Base-by-base conservation (phyloP, 2,888 invertebrate species). In the Pristionchus maxplancki region DNA sequence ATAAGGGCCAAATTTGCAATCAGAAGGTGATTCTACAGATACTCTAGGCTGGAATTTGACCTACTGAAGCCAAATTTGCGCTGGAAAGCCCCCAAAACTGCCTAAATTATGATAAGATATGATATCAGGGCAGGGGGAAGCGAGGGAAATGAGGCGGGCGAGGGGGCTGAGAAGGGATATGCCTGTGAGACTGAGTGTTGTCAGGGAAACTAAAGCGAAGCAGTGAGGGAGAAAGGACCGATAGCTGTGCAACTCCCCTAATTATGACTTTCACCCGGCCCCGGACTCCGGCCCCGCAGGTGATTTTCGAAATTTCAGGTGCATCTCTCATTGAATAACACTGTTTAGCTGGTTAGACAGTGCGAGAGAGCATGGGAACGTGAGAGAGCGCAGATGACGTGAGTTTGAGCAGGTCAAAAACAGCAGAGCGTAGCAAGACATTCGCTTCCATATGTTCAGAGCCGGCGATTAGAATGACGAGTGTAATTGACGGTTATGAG, bases 401-500 rank as follows among this genome's bases (percentile, higher is more conserved):
- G 37, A 71, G 20, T 24, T 64, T 37, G 71, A 37, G 37, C 37
- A 58, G 58, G 20, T 24, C 58, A 9, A 64, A 71, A 71, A 71
- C 71, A 71, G 40, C 71, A 71, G 31, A 58, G 53, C 53, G 44
- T 58, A 71, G 71, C 37, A 15, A 37, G 71, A 15, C 0, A 71
- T 1, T 34, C 24, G 67, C 67, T 34, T 71, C 67, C 71, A 71
- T 31, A n/a, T 11, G 44, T 44, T 5, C 71, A 20, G 37, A 71
- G 71, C 71, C 71, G 71, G 71, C 13, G 31, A 71, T 71, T 71
- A 20, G 71, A 0, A 20, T 37, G 71, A 71, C 71, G 71, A 37
- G 71, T 4, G 71, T 71, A 71, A 71, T 71, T 71, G 71, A 37
- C 71, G 71, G 71, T 37, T 37, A 17, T 71, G 71, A 67, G 67